Conservation (phyloP, 2,888 invertebrate species). For the Sarcophaga subvicina region DNA sequence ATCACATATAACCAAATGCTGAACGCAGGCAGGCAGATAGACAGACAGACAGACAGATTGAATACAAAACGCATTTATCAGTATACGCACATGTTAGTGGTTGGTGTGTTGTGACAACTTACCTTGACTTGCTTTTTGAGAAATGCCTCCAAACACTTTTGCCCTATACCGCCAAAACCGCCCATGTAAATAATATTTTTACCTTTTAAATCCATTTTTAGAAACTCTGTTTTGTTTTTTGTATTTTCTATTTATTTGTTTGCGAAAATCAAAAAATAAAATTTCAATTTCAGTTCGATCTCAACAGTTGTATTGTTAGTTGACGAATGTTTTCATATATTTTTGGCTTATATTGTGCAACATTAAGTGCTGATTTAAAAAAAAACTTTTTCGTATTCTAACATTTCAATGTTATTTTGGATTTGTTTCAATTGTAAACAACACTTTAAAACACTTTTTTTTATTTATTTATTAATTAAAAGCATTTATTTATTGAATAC, state of each 20-base stretch:
- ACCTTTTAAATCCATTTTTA: conserved; percentile 75
- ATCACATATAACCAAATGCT: conserved; percentile 73
- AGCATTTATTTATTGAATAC: conserved; percentile 3
- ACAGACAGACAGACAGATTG: background rate
- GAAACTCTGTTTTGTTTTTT: background rate
- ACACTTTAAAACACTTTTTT: background rate
- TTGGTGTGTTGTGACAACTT: conserved; percentile 32
- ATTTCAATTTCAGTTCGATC: background rate
- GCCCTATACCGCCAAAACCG: conserved; percentile 74
- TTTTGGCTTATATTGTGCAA: conserved; percentile 26
- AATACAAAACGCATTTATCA: background rate
- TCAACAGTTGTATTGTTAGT: conserved; percentile 39
- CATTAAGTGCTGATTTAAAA: background rate
- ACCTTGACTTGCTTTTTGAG: conserved; percentile 69
- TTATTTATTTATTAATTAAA: background rate
- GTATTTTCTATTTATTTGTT: background rate
- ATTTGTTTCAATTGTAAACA: background rate
- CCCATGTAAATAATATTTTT: conserved; percentile 78
- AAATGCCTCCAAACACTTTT: conserved; percentile 70
- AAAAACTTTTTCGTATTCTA: background rate
- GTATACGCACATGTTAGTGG: too few relatives aligned
- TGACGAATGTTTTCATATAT: conserved; percentile 3
- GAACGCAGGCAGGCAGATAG: background rate
- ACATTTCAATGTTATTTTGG: conserved; percentile 5
- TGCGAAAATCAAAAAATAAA: background rate